phyloP scores from a whole-genome alignment of 64 coral and sea anemone genomes.

The Hydrozoanthus tunicans region DNA sequence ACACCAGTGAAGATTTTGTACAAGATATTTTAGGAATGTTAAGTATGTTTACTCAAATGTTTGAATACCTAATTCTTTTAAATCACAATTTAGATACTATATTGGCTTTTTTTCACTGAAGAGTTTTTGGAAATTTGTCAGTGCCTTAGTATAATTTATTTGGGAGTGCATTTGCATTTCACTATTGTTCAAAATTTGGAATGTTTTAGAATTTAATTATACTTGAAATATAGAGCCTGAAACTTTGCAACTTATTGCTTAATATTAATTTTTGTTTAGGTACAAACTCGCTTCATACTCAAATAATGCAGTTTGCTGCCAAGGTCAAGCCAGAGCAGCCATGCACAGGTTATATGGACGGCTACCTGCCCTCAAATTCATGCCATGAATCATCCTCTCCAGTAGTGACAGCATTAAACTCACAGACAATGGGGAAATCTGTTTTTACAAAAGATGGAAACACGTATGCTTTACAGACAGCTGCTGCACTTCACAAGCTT shows the following conservation, averaged over 20 bases:
- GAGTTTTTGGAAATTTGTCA: no score
- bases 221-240: not conserved
- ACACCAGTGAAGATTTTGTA: no score
- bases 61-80: no score
- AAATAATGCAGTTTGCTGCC: conserved; percentile 76
- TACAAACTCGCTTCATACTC: conserved; percentile 75
- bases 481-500: conserved; percentile 61
- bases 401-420: conserved; percentile 77
- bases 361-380: conserved; percentile 61
- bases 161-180: no score
- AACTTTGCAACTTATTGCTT: not conserved
- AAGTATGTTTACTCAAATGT: no score
- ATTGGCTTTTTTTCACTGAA: no score
- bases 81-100: no score
- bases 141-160: no score
- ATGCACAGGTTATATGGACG: conserved; percentile 79
- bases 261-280: conserved; percentile 39
- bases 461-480: conserved; percentile 64
- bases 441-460: conserved; percentile 56
- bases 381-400: conserved; percentile 63
- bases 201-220: no score
- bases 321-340: conserved; percentile 95
- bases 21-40: no score
- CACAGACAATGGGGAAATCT: conserved; percentile 36
- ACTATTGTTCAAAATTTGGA: no score